These are phyloP conservation scores for Macquaria ambigua DNA, from an alignment of 2,113 vertebrate species.

Conservation along the genomic window DNA sequence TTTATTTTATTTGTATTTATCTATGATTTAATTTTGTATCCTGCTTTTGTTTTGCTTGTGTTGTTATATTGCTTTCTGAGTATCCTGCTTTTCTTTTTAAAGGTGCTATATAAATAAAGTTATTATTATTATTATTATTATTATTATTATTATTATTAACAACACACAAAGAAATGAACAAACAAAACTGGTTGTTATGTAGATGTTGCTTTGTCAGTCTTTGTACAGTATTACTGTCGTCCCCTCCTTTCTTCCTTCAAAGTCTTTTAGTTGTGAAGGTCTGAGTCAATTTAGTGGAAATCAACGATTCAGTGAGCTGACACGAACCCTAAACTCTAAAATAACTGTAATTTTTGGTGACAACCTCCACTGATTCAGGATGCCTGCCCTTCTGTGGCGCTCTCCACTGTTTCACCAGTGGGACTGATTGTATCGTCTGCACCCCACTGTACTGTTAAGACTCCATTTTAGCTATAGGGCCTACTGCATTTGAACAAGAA, in stretches of 20 bases:
- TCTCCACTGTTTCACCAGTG: slow-evolving; percentile 9
- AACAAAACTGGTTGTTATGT: neutral
- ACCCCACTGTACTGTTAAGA: neutral
- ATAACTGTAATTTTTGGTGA: slow-evolving; percentile 37
- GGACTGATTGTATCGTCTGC: slow-evolving; percentile 17
- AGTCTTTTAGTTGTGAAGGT: slow-evolving; percentile 14
- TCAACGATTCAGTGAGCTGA: slow-evolving; percentile 10
- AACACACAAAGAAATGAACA: neutral
- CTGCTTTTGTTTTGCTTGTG: too few species aligned
- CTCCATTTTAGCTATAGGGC: slow-evolving; percentile 6
- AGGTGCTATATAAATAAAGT: too few species aligned
- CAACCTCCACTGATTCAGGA: slow-evolving; percentile 3
- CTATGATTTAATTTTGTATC: too few species aligned
- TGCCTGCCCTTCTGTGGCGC: neutral
- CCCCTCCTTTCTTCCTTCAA: neutral
- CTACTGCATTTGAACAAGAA: slow-evolving; percentile 15
- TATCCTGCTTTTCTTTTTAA: too few species aligned
- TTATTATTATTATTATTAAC: too few species aligned
- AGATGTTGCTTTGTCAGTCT: neutral
- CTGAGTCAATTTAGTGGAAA: slow-evolving; percentile 27
- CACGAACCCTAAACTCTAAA: slow-evolving; percentile 30
- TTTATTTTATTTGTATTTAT: too few species aligned
- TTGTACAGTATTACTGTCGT: neutral
- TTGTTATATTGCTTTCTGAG: too few species aligned
- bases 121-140: too few species aligned